Percentiles rank a stretch among this genome's conserved stretches.
These are phyloP conservation scores for Rotaria magnacalcarata DNA, from an alignment of 2,888 invertebrate species.

Conservation along the genomic window DNA sequence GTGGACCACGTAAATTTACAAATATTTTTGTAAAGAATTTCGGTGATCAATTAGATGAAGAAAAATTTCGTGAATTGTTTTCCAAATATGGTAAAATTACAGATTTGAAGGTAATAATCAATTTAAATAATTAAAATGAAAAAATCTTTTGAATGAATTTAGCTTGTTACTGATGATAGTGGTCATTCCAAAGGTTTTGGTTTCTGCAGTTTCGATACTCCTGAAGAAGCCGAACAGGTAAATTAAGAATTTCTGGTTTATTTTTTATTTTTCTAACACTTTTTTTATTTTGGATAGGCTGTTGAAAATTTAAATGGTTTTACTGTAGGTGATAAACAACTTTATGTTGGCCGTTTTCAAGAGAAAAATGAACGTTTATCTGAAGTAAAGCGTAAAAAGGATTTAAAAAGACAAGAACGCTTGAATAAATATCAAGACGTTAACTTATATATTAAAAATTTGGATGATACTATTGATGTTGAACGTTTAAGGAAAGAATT, in stretches of 20 bases:
- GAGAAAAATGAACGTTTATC: constrained; percentile 96
- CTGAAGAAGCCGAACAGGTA: constrained; percentile 72
- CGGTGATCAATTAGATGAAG: constrained; percentile 85
- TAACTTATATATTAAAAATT: constrained; percentile 95
- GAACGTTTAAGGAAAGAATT: constrained; percentile 91
- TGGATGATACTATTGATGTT: constrained; percentile 96
- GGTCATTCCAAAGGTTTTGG: constrained; percentile 84
- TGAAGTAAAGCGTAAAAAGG: constrained; percentile 90
- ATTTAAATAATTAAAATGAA: not conserved
- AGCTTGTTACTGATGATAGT: constrained; percentile 67
- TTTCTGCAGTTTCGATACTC: constrained; percentile 94
- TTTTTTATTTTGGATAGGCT: not conserved
- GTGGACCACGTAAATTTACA: constrained; percentile 71
- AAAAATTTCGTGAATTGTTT: constrained; percentile 81
- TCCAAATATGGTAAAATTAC: constrained; percentile 73
- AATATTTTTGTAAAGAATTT: constrained; percentile 99
- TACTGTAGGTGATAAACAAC: constrained; percentile 48
- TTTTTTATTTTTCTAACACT: not conserved
- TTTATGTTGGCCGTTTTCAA: constrained; percentile 95
- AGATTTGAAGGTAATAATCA: constrained; percentile 53
- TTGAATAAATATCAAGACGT: constrained; percentile 80
- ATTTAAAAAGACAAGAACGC: constrained; percentile 85
- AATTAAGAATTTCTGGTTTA: not conserved
- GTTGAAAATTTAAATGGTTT: constrained; percentile 37
- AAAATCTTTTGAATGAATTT: constrained; percentile 47